Evolutionary conservation across 1,140 invertebrate species (phyloP).

Genomic region (Dinoponera quadriceps): DNA sequence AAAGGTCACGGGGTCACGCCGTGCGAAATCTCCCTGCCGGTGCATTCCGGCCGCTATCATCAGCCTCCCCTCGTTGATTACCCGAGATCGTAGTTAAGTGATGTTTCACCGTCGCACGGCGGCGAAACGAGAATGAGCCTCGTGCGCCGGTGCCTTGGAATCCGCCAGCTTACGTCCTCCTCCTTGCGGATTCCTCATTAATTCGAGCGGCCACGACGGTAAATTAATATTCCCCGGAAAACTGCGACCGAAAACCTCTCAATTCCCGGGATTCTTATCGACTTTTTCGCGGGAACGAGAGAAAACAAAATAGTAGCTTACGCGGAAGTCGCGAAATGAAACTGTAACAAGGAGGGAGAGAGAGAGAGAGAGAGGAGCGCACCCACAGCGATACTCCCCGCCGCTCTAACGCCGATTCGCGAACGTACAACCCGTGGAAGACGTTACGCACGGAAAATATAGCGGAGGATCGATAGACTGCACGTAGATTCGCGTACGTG

Average conservation of each 20-base stretch:
- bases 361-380: neutral
- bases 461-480: constrained; percentile 51
- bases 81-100: neutral
- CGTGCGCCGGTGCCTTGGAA: too few species aligned
- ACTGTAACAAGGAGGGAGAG: constrained; percentile 4
- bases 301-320: neutral
- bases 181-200: neutral
- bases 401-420: neutral
- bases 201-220: neutral
- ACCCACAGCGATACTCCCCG: neutral
- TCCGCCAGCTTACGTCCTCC: neutral
- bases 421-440: neutral
- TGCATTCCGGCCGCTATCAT: neutral
- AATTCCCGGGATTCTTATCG: neutral
- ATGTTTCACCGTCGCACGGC: neutral
- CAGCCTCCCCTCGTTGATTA: constrained; percentile 8
- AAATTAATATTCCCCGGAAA: too few species aligned
- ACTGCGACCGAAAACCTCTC: too few species aligned
- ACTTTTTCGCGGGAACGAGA: neutral
- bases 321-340: neutral
- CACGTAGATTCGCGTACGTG: constrained; percentile 37
- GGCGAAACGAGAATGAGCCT: neutral
- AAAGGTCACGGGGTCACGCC: constrained; percentile 62
- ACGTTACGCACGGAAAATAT: constrained; percentile 38
- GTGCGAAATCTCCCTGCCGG: constrained; percentile 30